Evolutionary conservation across 1,140 invertebrate genomes (phyloP).

Genomic region (Prorops nasuta): DNA sequence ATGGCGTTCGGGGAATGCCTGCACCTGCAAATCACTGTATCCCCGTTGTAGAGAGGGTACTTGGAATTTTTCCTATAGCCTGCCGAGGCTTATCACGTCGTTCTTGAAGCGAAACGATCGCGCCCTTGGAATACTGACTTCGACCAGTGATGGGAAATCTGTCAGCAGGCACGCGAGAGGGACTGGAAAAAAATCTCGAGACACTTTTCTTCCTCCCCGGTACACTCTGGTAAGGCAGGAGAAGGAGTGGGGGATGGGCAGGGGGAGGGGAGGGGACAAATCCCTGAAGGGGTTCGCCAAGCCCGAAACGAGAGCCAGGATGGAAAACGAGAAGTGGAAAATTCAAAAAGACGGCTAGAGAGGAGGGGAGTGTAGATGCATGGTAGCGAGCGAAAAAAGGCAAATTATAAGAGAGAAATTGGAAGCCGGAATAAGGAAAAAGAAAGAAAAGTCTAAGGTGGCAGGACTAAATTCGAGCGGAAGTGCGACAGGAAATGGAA

Average conservation of each 20-base stretch:
- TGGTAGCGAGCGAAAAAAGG: not conserved
- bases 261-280: not conserved
- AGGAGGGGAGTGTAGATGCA: conserved; percentile 1
- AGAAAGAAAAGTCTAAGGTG: too few species aligned
- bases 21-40: conserved; percentile 4
- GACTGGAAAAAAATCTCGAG: conserved; percentile 28
- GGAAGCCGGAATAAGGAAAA: too few species aligned
- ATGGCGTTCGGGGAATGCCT: too few species aligned
- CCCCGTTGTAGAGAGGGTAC: not conserved
- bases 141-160: too few species aligned
- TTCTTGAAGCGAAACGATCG: conserved; percentile 18
- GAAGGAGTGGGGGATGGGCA: not conserved
- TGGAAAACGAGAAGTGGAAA: not conserved
- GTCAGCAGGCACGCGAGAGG: not conserved
- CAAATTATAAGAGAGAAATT: too few species aligned
- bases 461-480: too few species aligned
- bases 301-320: conserved; percentile 1
- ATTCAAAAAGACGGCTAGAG: not conserved
- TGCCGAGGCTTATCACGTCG: conserved; percentile 22
- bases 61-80: conserved; percentile 25
- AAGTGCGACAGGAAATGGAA: too few species aligned
- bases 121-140: conserved; percentile 23
- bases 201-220: conserved; percentile 24
- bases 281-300: too few species aligned
- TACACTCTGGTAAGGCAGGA: too few species aligned